These are phyloP conservation scores for Orthosia gracilis DNA, from an alignment of 2,888 invertebrate genomes.

Conservation along the genomic window DNA sequence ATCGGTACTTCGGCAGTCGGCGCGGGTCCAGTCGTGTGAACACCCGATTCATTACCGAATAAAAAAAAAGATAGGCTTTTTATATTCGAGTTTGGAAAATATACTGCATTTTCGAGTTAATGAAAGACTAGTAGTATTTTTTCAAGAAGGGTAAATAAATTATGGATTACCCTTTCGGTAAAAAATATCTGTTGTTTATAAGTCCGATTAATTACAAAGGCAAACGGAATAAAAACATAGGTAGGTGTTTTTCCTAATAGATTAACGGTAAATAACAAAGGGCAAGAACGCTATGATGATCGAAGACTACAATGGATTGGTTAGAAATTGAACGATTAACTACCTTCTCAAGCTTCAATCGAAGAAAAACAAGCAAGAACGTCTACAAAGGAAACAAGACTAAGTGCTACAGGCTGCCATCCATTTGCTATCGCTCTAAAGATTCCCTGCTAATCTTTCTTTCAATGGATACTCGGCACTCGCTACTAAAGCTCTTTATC, in stretches of 20 bases:
- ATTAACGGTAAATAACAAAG: no score
- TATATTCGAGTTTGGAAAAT: conserved; percentile 3
- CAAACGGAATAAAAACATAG: background rate
- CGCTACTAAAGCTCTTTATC: conserved; percentile 26
- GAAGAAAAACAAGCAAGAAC: conserved; percentile 2
- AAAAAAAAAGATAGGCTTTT: conserved; percentile 41
- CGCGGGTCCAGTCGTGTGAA: conserved; percentile 44
- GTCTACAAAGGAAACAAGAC: conserved; percentile 25
- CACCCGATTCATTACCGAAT: conserved; percentile 61
- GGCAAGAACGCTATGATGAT: no score
- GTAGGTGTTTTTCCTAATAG: background rate
- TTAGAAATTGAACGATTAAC: background rate
- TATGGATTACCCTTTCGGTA: background rate
- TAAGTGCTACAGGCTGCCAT: conserved; percentile 22
- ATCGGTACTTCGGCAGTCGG: conserved; percentile 64
- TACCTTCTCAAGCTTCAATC: conserved; percentile 15
- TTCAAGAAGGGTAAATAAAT: background rate
- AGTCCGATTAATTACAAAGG: background rate
- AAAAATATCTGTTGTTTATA: background rate
- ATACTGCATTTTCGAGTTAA: conserved; percentile 6
- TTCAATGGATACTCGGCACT: conserved; percentile 20
- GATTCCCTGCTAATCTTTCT: conserved; percentile 40
- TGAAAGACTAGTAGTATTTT: conserved; percentile 12
- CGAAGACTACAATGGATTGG: background rate
- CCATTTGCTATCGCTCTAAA: conserved; percentile 37